These are phyloP conservation scores for Vireo griseus DNA, from an alignment of 2,797 vertebrate species.

Conservation along the genomic window DNA sequence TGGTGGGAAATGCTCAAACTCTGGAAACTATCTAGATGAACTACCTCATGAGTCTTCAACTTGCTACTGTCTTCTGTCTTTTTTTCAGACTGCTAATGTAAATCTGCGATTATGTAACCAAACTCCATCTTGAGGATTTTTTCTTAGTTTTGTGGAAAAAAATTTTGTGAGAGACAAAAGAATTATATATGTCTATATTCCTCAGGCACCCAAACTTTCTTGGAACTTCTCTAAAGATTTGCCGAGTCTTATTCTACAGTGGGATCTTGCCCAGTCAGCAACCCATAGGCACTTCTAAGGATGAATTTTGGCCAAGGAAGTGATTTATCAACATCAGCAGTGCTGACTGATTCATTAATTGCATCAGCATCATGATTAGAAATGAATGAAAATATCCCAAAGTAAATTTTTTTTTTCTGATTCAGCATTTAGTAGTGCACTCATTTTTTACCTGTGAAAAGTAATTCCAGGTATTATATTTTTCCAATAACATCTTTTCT, in stretches of 20 bases:
- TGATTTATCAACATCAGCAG: not conserved
- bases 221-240: not conserved
- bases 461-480: not conserved
- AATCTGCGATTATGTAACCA: not conserved
- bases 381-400: not conserved
- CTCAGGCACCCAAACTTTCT: not conserved
- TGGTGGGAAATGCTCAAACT: not conserved
- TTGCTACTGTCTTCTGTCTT: fast-evolving
- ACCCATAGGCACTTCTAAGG: not conserved
- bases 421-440: not conserved
- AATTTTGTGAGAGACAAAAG: not conserved
- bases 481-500: not conserved
- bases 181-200: not conserved
- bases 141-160: not conserved
- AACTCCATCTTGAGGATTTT: not conserved
- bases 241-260: not conserved
- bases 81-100: not conserved
- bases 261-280: not conserved
- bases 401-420: not conserved
- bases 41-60: not conserved
- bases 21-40: not conserved
- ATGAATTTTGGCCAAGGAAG: not conserved
- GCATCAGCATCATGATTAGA: not conserved
- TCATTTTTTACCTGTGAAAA: not conserved
- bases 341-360: not conserved